Evolutionary conservation across 1,140 invertebrate genomes (phyloP), one percentile per base, ranked within the genome.

Genomic region (Pogonus chalceus): DNA sequence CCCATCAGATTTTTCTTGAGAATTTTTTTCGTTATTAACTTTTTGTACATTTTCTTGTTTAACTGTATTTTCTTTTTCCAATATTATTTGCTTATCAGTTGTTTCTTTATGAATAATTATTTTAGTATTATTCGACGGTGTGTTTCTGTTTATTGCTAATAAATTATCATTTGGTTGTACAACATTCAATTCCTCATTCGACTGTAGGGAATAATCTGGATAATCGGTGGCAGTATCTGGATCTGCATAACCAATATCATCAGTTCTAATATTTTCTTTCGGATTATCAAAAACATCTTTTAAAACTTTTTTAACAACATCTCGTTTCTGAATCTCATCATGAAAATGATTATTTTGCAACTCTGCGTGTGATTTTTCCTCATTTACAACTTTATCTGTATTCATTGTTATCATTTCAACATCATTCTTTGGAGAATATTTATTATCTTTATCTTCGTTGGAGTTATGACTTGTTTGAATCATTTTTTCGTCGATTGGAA

Each of bases 401-500:
- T 43, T 43, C n/a, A n/a, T n/a, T n/a, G n/a, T n/a, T 20, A 62
- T 53, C 46, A 62, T 58, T 55, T 62, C 60, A 7, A 62, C 59
- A 16, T 62, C 58, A 16, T 49, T 31, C 47, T 37, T 51, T 31
- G 22, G 23, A 12, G 37, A 43, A 12, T 43, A 7, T 43, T 18
- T 43, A 43, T 10, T 7, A 4, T 43, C 9, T 43, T 43, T 3
- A n/a, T n/a, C n/a, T 43, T 43, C 37, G 37, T 16, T 43, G 4
- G 4, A 7, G 26, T 31, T 31, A 31, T 12, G 39, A 48, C 16
- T 20, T 35, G 18, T 39, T 48, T 2, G 23, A 10, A 37, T 18
- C 26, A 23, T 3, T 46, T 3, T 53, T 23, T 2, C 23, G 23
- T 46, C 20, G 14, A 35, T 35, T 26, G 47, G n/a, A 16, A 20